Percentiles rank a stretch among this genome's conserved stretches.
Evolutionary conservation across 1,140 invertebrate genomes (phyloP).

Genomic region (Muscidifurax raptorellus): DNA sequence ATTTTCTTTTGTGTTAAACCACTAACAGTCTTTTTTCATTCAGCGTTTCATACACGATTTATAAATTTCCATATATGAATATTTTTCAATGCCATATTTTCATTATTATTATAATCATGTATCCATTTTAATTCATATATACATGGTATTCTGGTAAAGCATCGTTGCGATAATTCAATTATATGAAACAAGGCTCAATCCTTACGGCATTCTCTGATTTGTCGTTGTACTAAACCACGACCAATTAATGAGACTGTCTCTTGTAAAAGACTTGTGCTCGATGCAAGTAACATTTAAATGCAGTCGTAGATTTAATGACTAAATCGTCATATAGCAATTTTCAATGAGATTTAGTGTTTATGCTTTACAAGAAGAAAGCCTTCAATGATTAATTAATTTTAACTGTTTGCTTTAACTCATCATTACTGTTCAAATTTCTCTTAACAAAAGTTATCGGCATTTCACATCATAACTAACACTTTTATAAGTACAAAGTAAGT

Average conservation of each 20-base stretch:
- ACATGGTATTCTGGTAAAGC: neutral
- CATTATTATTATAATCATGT: neutral
- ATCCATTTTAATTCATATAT: neutral
- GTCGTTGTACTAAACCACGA: conserved; percentile 54
- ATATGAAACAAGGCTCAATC: conserved; percentile 60
- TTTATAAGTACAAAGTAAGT: neutral
- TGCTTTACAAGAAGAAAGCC: neutral
- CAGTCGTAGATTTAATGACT: neutral
- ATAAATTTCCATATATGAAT: too few relatives aligned
- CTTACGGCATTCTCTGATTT: conserved; percentile 58
- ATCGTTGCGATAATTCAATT: conserved; percentile 58
- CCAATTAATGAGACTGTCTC: conserved; percentile 38
- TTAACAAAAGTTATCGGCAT: too few relatives aligned
- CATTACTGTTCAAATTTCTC: too few relatives aligned
- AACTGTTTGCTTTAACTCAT: too few relatives aligned
- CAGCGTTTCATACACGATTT: too few relatives aligned
- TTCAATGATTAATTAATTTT: too few relatives aligned
- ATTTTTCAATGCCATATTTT: too few relatives aligned
- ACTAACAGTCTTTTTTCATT: neutral
- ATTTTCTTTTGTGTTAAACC: neutral
- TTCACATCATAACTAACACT: neutral
- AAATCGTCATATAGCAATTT: neutral
- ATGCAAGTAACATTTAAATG: conserved; percentile 9
- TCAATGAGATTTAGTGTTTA: conserved; percentile 17
- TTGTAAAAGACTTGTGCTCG: conserved; percentile 48